A percentile compares a stretch with the other conserved stretches of the same genome.
These are phyloP conservation scores for Hypolimnas misippus DNA, from an alignment of 2,888 invertebrate genomes.

Conservation along the genomic window DNA sequence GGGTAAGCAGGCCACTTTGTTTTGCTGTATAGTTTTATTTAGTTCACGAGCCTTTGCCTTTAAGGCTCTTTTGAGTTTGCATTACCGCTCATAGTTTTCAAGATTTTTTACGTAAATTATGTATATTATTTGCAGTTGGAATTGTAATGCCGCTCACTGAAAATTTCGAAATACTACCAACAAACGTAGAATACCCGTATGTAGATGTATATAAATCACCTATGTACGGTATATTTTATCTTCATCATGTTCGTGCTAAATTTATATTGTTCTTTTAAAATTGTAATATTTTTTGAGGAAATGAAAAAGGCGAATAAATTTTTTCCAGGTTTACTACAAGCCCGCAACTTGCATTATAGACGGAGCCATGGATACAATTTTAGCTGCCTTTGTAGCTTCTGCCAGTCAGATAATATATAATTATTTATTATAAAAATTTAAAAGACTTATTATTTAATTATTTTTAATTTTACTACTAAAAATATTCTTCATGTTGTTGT, in stretches of 20 bases:
- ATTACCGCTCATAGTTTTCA: background rate
- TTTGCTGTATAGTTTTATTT: background rate
- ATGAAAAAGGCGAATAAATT: background rate
- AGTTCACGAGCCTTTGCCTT: background rate
- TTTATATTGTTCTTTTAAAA: background rate
- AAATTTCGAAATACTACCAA: constrained; percentile 73
- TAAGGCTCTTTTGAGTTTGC: background rate
- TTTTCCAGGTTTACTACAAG: constrained; percentile 76
- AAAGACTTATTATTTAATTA: background rate
- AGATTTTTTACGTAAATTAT: background rate
- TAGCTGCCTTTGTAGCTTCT: constrained; percentile 74
- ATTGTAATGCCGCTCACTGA: constrained; percentile 77
- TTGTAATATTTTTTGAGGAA: background rate
- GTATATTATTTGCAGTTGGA: constrained; percentile 61
- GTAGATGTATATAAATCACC: constrained; percentile 71
- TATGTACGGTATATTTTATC: constrained; percentile 64
- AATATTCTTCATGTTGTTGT: no score
- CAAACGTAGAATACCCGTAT: constrained; percentile 77
- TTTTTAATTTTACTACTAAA: constrained; percentile 18
- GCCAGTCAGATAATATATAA: constrained; percentile 65
- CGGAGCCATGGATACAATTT: constrained; percentile 77
- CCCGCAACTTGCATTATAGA: constrained; percentile 80
- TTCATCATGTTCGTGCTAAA: constrained; percentile 68
- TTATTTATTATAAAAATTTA: background rate
- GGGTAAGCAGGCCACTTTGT: constrained; percentile 53